These are phyloP conservation scores for Chrysotoxum bicinctum DNA, from an alignment of 2,888 invertebrate genomes.

Conservation along the genomic window DNA sequence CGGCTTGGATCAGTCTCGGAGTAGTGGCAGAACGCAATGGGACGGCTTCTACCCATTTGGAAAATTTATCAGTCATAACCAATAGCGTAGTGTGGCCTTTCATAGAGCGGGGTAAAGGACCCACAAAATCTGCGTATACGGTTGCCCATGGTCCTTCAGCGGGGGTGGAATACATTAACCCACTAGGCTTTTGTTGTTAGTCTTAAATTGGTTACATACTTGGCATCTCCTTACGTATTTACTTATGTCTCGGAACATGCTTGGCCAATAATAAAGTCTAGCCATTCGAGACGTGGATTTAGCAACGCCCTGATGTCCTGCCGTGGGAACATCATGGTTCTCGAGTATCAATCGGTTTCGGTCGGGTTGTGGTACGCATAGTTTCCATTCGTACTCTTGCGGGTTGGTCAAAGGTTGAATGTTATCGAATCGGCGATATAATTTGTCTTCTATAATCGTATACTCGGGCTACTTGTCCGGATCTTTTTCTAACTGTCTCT, in stretches of 20 bases:
- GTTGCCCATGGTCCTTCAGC: background rate
- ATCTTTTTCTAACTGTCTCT: no score
- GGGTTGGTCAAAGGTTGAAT: no score
- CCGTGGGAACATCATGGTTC: background rate
- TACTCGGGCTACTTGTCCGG: no score
- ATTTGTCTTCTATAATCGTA: no score
- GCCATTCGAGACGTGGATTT: background rate
- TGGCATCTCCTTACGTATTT: background rate
- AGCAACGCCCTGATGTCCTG: background rate
- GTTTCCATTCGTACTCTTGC: no score
- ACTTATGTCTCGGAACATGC: background rate
- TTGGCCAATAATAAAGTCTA: background rate
- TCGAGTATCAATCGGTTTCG: no score
- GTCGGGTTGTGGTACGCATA: no score
- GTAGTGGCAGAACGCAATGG: background rate
- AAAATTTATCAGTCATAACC: constrained; percentile 49
- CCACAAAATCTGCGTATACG: background rate
- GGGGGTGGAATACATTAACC: background rate
- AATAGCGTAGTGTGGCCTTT: background rate
- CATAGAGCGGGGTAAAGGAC: background rate
- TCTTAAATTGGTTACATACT: background rate
- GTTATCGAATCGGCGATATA: no score
- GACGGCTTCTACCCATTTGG: constrained; percentile 45
- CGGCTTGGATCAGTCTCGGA: background rate
- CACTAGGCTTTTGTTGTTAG: background rate